Percentiles rank a stretch among this genome's conserved stretches.
Evolutionary conservation across 1,140 invertebrate genomes (phyloP).

Genomic region (Cyclina sinensis): DNA sequence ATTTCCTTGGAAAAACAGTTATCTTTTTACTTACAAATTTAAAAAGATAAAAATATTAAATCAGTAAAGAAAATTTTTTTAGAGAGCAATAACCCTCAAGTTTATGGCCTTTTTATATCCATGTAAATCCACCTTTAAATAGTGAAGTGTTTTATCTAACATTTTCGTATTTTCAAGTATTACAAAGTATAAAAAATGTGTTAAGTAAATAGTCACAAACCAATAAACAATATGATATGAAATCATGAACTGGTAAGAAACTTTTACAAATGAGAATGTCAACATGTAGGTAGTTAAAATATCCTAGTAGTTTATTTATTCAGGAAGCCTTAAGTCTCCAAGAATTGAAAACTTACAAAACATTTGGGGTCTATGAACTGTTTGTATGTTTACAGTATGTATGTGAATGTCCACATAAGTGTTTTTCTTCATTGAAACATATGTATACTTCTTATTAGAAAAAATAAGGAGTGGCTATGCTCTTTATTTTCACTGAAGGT

Average conservation of each 20-base stretch:
- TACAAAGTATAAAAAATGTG: neutral
- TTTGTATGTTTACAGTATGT: neutral
- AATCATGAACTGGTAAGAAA: neutral
- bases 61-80: neutral
- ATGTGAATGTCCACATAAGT: constrained; percentile 17
- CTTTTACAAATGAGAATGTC: neutral
- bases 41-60: no score
- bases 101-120: neutral
- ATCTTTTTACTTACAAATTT: no score
- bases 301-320: neutral
- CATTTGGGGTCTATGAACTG: neutral
- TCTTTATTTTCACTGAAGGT: no score
- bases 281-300: neutral
- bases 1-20: no score
- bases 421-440: neutral
- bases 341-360: neutral
- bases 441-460: no score
- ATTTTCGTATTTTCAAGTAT: constrained; percentile 26
- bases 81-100: constrained; percentile 6
- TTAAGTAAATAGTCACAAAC: neutral
- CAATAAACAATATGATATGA: neutral
- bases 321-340: neutral
- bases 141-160: constrained; percentile 7
- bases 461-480: no score
- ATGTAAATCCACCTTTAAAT: neutral